Conservation (phyloP, 2,797 vertebrate genomes). For the Agapornis canus region DNA sequence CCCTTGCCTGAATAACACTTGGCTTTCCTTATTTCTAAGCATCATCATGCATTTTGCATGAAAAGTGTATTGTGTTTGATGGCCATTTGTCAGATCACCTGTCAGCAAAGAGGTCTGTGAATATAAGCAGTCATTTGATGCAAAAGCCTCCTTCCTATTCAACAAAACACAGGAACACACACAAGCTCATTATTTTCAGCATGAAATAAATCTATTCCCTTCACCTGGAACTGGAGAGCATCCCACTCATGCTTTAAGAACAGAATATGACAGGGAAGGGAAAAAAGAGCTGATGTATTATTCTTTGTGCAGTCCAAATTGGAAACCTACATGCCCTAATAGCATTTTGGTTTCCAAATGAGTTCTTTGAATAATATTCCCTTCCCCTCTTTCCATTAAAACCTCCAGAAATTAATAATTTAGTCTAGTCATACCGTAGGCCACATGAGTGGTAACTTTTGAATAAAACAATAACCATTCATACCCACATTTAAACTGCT, state of each 20-base stretch:
- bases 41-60: neutral
- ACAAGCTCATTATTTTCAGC: neutral
- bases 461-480: conserved; percentile 60
- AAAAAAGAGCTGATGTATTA: conserved; percentile 39
- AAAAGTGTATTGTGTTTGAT: neutral
- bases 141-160: neutral
- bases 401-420: conserved; percentile 61
- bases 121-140: neutral
- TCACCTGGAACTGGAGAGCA: neutral
- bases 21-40: neutral
- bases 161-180: neutral
- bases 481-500: neutral
- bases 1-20: neutral
- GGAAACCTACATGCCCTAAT: neutral
- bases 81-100: neutral
- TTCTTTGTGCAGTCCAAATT: conserved; percentile 10
- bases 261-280: conserved; percentile 7
- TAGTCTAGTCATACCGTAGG: neutral
- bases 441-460: conserved; percentile 27
- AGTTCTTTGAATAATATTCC: conserved; percentile 42
- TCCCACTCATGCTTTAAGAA: conserved; percentile 13
- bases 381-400: conserved; percentile 15
- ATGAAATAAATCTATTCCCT: conserved; percentile 14
- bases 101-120: neutral
- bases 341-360: conserved; percentile 29